Conservation (phyloP, 2,797 vertebrate genomes). For the Scyliorhinus canicula region DNA sequence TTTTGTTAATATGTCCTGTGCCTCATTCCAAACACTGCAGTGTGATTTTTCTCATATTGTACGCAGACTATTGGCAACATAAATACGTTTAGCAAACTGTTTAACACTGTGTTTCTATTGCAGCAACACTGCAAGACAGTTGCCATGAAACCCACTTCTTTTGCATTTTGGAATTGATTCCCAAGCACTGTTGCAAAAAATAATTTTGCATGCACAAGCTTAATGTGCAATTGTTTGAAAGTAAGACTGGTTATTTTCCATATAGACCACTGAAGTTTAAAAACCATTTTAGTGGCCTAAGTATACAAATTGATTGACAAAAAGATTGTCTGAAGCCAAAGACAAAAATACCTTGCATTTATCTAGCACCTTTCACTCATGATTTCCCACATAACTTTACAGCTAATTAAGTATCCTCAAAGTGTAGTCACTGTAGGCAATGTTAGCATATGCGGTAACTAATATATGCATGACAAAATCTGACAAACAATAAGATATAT, state of each 20-base stretch:
- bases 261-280: background rate
- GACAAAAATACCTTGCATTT: background rate
- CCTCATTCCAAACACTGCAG: background rate
- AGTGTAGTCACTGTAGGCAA: background rate
- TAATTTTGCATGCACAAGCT: background rate
- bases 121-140: background rate
- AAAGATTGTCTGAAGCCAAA: background rate
- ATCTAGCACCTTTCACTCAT: background rate
- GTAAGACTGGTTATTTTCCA: background rate
- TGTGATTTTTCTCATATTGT: conserved; percentile 20
- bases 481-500: background rate
- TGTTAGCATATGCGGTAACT: background rate
- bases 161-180: background rate
- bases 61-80: background rate
- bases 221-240: background rate
- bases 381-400: background rate
- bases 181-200: background rate
- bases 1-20: background rate
- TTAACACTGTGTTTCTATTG: background rate
- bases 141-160: background rate
- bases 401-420: background rate
- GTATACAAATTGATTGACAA: too few relatives aligned
- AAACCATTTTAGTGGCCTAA: background rate
- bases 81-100: background rate
- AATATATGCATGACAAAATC: background rate